Conservation (phyloP, 1,140 invertebrate genomes). For the Plectus sambesii region DNA sequence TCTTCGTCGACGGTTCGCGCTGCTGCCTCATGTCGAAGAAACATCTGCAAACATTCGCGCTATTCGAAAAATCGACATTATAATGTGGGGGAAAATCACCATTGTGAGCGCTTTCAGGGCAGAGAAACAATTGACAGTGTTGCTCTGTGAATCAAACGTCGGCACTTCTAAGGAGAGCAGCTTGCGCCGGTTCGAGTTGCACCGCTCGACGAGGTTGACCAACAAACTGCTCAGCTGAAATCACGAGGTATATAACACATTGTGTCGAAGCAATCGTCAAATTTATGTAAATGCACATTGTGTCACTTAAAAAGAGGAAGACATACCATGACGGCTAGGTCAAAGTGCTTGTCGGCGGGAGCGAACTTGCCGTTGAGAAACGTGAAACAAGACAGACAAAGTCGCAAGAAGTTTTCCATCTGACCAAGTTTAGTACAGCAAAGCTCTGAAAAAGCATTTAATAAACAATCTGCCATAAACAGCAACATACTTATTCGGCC, state of each 20-base stretch:
- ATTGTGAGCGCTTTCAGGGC: conserved; percentile 13
- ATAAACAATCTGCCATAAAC: conserved; percentile 1
- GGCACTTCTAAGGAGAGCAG: no score
- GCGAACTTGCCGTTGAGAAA: conserved; percentile 18
- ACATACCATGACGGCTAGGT: conserved; percentile 22
- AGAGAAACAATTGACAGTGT: no score
- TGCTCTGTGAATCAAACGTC: no score
- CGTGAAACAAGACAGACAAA: conserved; percentile 14
- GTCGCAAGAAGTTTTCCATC: conserved; percentile 14
- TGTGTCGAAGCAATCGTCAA: no score
- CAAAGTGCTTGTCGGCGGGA: conserved; percentile 15
- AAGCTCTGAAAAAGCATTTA: conserved; percentile 14
- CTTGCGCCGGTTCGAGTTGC: conserved; percentile 18
- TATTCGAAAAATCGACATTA: background rate
- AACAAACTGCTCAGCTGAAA: conserved; percentile 13
- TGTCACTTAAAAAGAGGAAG: no score
- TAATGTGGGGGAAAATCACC: conserved; percentile 4
- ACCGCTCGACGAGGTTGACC: conserved; percentile 21
- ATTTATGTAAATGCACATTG: no score
- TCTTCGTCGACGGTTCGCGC: conserved; percentile 17
- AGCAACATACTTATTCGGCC: no score
- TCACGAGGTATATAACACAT: no score
- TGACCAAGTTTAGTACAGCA: conserved; percentile 22
- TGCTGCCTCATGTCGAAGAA: conserved; percentile 15
- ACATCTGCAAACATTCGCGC: conserved; percentile 11